Evolutionary conservation across 2,797 vertebrate genomes (phyloP).

Genomic region (Eidolon dupreanum): DNA sequence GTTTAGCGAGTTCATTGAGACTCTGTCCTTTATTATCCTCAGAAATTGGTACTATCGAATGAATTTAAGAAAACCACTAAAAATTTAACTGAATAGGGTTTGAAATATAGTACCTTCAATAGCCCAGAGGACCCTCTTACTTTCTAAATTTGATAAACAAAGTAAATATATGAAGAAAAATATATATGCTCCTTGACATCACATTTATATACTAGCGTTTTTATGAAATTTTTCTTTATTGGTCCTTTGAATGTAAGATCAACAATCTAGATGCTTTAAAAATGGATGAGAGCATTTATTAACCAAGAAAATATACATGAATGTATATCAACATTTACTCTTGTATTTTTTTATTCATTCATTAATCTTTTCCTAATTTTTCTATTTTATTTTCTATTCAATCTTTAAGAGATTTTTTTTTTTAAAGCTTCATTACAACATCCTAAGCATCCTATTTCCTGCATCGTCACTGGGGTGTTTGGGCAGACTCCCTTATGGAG

Average conservation of each 20-base stretch:
- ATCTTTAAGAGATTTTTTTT: slow-evolving; percentile 12
- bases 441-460: not conserved
- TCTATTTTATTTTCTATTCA: not conserved
- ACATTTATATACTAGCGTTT: slow-evolving; percentile 55
- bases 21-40: slow-evolving; percentile 62
- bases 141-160: slow-evolving; percentile 73
- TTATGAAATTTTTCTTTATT: slow-evolving; percentile 71
- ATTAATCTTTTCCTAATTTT: slow-evolving; percentile 11
- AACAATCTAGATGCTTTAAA: slow-evolving; percentile 32
- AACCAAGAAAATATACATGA: not conserved
- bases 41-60: slow-evolving; percentile 66
- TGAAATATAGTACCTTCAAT: slow-evolving; percentile 70
- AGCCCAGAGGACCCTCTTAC: slow-evolving; percentile 55
- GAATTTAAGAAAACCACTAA: slow-evolving; percentile 67
- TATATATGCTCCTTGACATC: slow-evolving; percentile 41
- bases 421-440: slow-evolving; percentile 15
- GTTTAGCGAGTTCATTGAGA: slow-evolving; percentile 57
- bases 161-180: slow-evolving; percentile 74
- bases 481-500: slow-evolving; percentile 50
- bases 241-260: slow-evolving; percentile 44
- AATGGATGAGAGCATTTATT: slow-evolving; percentile 50
- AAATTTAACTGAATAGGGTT: slow-evolving; percentile 41
- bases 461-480: not conserved
- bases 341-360: slow-evolving; percentile 44
- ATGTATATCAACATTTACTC: not conserved